Conservation (phyloP, 2,113 vertebrate genomes). For the Phocoena sinus region DNA sequence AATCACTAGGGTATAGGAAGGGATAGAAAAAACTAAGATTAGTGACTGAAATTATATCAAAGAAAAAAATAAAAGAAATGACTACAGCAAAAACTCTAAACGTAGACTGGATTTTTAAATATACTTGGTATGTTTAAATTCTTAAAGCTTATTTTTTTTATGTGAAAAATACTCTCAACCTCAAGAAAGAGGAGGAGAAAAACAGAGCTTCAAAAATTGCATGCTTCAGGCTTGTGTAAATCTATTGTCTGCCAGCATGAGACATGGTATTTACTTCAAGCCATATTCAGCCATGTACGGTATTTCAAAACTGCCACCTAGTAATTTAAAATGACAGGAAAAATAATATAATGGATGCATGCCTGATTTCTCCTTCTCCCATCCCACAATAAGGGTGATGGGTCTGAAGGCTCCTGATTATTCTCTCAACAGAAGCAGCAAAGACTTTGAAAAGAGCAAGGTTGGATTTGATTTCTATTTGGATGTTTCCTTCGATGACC, state of each 20-base stretch:
- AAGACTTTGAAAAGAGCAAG: slow-evolving; percentile 26
- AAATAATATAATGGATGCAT: slow-evolving; percentile 69
- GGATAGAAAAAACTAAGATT: background rate
- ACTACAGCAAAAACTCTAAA: background rate
- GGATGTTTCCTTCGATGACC: background rate
- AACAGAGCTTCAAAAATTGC: slow-evolving; percentile 43
- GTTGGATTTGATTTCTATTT: background rate
- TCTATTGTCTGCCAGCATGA: slow-evolving; percentile 60
- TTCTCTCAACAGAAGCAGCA: slow-evolving; percentile 18
- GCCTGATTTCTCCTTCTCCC: slow-evolving; percentile 57
- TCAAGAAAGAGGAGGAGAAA: slow-evolving; percentile 37
- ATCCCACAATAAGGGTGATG: slow-evolving; percentile 24
- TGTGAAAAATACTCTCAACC: background rate
- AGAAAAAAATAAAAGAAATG: background rate
- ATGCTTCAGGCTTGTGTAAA: slow-evolving; percentile 27
- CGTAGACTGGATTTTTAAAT: background rate
- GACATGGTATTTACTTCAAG: slow-evolving; percentile 63
- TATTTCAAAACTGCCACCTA: slow-evolving; percentile 65
- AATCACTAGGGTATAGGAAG: background rate
- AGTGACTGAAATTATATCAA: slow-evolving; percentile 4
- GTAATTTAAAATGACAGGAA: slow-evolving; percentile 74
- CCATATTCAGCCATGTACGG: slow-evolving; percentile 46
- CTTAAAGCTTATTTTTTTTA: slow-evolving; percentile 24
- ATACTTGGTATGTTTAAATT: background rate
- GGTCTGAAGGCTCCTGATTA: slow-evolving; percentile 47